A percentile compares a stretch with the other conserved stretches of the same genome.
phyloP scores from a whole-genome alignment of 2,888 invertebrate genomes.

The Drosophila neutralis region DNA sequence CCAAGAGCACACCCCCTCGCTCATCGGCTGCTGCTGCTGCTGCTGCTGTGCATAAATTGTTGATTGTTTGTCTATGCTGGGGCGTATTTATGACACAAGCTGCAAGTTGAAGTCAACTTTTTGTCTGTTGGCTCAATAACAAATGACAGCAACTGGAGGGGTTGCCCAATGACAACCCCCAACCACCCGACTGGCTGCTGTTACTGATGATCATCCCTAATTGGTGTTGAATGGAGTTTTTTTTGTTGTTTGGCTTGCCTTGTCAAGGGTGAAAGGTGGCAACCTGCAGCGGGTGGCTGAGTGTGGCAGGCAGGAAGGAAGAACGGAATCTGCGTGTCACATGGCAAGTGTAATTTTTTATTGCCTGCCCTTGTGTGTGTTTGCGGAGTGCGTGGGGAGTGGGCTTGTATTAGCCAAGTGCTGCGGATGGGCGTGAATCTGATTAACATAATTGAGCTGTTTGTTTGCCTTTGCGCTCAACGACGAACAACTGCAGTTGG shows the following conservation, averaged over 20 bases:
- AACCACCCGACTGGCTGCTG: constrained; percentile 31
- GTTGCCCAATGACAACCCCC: constrained; percentile 63
- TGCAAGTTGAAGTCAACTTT: constrained; percentile 67
- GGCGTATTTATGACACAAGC: constrained; percentile 78
- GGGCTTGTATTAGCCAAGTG: constrained; percentile 52
- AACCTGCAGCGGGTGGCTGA: constrained; percentile 55
- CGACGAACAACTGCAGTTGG: constrained; percentile 16
- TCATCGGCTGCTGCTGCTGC: constrained; percentile 22
- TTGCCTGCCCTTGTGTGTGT: constrained; percentile 26
- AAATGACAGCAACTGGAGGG: constrained; percentile 69
- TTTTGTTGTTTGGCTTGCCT: constrained; percentile 49
- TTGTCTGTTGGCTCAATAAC: constrained; percentile 67
- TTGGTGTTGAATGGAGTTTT: constrained; percentile 85
- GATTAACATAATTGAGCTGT: constrained; percentile 81
- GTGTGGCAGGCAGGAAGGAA: constrained; percentile 18
- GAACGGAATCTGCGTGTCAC: constrained; percentile 50
- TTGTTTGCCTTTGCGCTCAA: constrained; percentile 56
- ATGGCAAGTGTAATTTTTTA: constrained; percentile 57
- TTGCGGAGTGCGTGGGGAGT: not conserved
- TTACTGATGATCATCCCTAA: constrained; percentile 84
- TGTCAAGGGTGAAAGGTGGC: constrained; percentile 72
- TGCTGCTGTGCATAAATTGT: constrained; percentile 77
- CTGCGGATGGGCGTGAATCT: constrained; percentile 74
- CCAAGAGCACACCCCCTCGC: constrained; percentile 29
- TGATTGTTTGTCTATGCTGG: constrained; percentile 80